Percentiles rank a stretch among this genome's conserved stretches.
Evolutionary conservation across 1,140 invertebrate genomes (phyloP).

Genomic region (Tribolium madens): DNA sequence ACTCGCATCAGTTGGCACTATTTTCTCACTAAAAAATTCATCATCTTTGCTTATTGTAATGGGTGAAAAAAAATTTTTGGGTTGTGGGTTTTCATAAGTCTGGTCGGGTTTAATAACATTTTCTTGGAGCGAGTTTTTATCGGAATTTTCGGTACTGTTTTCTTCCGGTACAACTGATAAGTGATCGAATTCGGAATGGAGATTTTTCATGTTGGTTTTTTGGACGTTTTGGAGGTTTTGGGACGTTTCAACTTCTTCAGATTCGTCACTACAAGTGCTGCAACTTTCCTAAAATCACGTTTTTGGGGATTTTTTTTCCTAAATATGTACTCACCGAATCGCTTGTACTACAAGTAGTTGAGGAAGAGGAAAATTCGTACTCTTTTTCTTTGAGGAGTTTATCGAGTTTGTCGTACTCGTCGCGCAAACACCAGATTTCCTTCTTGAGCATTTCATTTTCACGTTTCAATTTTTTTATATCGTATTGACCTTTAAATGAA

Average conservation of each 20-base stretch:
- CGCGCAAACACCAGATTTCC: slow-evolving; percentile 87
- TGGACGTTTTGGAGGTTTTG: slow-evolving; percentile 65
- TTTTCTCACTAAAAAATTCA: slow-evolving; percentile 53
- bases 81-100: slow-evolving; percentile 54
- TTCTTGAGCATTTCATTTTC: slow-evolving; percentile 89
- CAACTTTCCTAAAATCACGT: slow-evolving; percentile 56
- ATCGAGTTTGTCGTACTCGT: slow-evolving; percentile 89
- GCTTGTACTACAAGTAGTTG: slow-evolving; percentile 60
- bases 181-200: slow-evolving; percentile 78
- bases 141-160: slow-evolving; percentile 70
- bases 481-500: slow-evolving; percentile 78
- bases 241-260: slow-evolving; percentile 66
- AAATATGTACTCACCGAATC: slow-evolving; percentile 62
- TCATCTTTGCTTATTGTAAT: slow-evolving; percentile 60
- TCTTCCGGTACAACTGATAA: slow-evolving; percentile 82
- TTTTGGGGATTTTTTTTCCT: background rate
- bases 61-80: slow-evolving; percentile 68
- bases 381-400: slow-evolving; percentile 77
- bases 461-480: slow-evolving; percentile 87
- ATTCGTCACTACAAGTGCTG: slow-evolving; percentile 63
- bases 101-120: slow-evolving; percentile 63
- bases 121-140: slow-evolving; percentile 56
- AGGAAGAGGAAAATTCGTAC: slow-evolving; percentile 69
- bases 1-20: slow-evolving; percentile 52
- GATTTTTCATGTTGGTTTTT: slow-evolving; percentile 63